Evolutionary conservation across 2,113 vertebrate species (phyloP).

Genomic region (Zootoca vivipara): DNA sequence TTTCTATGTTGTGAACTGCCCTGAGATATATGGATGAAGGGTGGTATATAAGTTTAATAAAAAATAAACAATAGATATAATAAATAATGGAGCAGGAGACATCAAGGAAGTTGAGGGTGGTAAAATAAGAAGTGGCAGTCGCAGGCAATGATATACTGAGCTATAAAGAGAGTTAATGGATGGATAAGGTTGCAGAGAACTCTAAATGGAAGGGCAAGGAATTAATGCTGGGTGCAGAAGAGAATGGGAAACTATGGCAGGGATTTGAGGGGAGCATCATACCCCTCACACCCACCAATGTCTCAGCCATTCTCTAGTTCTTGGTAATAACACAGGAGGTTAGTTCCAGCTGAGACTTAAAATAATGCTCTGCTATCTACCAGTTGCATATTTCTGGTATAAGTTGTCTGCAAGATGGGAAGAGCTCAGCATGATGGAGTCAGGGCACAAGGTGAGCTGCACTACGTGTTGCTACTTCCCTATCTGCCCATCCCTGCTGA

Average conservation of each 20-base stretch:
- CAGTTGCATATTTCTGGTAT: background rate
- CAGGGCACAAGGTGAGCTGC: background rate
- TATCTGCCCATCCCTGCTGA: too few relatives aligned
- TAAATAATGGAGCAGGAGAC: too few relatives aligned
- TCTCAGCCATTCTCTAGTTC: background rate
- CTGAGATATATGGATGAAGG: too few relatives aligned
- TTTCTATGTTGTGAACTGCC: too few relatives aligned
- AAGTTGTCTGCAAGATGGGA: background rate
- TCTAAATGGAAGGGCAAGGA: background rate
- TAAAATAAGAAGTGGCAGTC: too few relatives aligned
- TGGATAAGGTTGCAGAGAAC: background rate
- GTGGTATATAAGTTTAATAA: too few relatives aligned
- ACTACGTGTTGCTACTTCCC: too few relatives aligned
- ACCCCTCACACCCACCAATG: background rate
- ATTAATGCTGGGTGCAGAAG: background rate
- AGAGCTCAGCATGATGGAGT: background rate
- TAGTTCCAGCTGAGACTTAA: background rate
- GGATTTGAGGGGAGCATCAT: background rate
- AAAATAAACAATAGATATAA: too few relatives aligned
- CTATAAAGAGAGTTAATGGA: background rate
- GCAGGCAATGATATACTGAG: too few relatives aligned
- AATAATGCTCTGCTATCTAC: too few relatives aligned
- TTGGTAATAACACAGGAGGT: background rate
- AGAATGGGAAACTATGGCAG: too few relatives aligned
- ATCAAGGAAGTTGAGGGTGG: too few relatives aligned